Percentiles rank a stretch among this genome's conserved stretches.
phyloP scores from a whole-genome alignment of 64 coral and sea anemone genomes.

The Pocillopora damicornis region DNA sequence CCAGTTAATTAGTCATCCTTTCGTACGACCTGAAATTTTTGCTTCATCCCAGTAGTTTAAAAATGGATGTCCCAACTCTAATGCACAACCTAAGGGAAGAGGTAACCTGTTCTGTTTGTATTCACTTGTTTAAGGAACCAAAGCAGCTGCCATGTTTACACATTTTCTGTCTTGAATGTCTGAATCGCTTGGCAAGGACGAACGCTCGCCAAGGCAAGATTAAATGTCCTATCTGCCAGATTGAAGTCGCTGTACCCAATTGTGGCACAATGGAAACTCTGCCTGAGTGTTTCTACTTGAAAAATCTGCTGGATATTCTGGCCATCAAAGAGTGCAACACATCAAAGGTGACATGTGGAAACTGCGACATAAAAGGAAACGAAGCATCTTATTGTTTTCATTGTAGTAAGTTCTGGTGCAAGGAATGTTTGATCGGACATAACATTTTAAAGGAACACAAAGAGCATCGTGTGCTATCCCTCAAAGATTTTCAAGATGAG shows the following conservation, averaged over 20 bases:
- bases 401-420: slow-evolving; percentile 59
- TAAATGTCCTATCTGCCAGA: slow-evolving; percentile 49
- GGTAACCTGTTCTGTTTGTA: slow-evolving; percentile 71
- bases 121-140: slow-evolving; percentile 64
- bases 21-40: background rate
- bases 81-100: slow-evolving; percentile 37
- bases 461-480: slow-evolving; percentile 39
- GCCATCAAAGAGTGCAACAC: slow-evolving; percentile 41
- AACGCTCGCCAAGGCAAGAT: slow-evolving; percentile 14
- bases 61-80: slow-evolving; percentile 15
- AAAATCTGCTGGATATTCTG: slow-evolving; percentile 56
- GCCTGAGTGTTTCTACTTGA: slow-evolving; percentile 49
- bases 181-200: slow-evolving; percentile 43
- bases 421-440: slow-evolving; percentile 43
- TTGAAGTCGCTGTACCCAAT: slow-evolving; percentile 19
- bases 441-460: slow-evolving; percentile 43
- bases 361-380: slow-evolving; percentile 21
- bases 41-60: background rate
- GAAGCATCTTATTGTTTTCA: slow-evolving; percentile 38
- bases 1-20: background rate
- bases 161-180: slow-evolving; percentile 69
- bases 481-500: slow-evolving; percentile 52
- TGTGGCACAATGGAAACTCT: slow-evolving; percentile 34
- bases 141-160: slow-evolving; percentile 78
- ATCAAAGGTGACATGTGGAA: slow-evolving; percentile 53